A percentile compares a stretch with the other conserved stretches of the same genome.
These are phyloP conservation scores for Hecatera dysodea DNA, from an alignment of 2,888 invertebrate species.

Conservation along the genomic window DNA sequence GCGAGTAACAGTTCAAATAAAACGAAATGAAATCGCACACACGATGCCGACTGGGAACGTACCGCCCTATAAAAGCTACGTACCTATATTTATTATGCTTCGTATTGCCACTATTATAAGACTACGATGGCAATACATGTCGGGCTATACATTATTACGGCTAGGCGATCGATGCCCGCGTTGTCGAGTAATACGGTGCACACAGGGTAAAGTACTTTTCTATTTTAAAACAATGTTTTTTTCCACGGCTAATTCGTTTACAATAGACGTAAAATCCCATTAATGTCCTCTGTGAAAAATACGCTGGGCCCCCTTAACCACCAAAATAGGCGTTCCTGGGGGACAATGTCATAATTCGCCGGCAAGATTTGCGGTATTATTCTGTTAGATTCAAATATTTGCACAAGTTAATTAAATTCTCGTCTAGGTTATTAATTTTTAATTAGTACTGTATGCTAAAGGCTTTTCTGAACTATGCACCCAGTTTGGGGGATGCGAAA, in stretches of 20 bases:
- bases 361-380: slow-evolving; percentile 34
- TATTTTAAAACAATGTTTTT: not conserved
- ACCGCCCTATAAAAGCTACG: slow-evolving; percentile 69
- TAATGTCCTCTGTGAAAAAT: slow-evolving; percentile 3
- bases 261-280: slow-evolving; percentile 11
- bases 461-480: slow-evolving; percentile 24
- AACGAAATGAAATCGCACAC: slow-evolving; percentile 79
- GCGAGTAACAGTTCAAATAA: slow-evolving; percentile 78
- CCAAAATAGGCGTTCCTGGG: slow-evolving; percentile 35
- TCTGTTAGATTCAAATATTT: slow-evolving; percentile 54
- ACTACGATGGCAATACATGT: slow-evolving; percentile 76
- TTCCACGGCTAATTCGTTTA: not conserved
- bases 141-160: slow-evolving; percentile 71
- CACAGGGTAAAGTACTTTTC: not conserved
- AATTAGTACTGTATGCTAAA: slow-evolving; percentile 27
- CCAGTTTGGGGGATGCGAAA: slow-evolving; percentile 9
- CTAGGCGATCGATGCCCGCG: slow-evolving; percentile 65
- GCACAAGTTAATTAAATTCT: slow-evolving; percentile 50
- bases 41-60: slow-evolving; percentile 68
- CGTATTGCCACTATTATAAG: slow-evolving; percentile 74
- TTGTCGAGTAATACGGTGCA: slow-evolving; percentile 25
- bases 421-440: slow-evolving; percentile 55
- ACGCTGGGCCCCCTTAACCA: slow-evolving; percentile 9
- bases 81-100: slow-evolving; percentile 68
- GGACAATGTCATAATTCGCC: slow-evolving; percentile 49